A percentile compares a stretch with the other conserved stretches of the same genome.
phyloP scores from a whole-genome alignment of 2,113 vertebrate species.

The Rhinopomastus cyanomelas region DNA sequence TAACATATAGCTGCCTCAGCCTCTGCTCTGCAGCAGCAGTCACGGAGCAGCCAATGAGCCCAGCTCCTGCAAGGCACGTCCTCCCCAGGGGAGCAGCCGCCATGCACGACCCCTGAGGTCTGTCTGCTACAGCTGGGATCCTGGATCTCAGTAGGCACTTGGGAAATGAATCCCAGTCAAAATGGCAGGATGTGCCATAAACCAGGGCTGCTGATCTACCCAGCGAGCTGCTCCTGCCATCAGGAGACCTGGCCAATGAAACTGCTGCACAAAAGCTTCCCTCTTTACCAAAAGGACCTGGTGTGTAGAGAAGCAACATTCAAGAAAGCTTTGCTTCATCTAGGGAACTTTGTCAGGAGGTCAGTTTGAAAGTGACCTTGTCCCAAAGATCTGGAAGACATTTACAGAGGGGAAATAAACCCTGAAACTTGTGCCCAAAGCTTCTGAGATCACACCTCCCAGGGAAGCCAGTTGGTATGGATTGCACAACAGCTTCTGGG shows the following conservation, averaged over 20 bases:
- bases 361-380: constrained; percentile 23
- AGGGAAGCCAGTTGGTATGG: neutral
- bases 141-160: neutral
- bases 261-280: neutral
- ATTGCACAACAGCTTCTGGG: constrained; percentile 16
- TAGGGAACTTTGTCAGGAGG: neutral
- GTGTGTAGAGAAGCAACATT: neutral
- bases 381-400: neutral
- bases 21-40: neutral
- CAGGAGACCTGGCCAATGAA: neutral
- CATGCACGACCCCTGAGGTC: fast-evolving
- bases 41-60: neutral
- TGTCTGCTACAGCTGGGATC: neutral
- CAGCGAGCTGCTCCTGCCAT: neutral
- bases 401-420: neutral
- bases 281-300: neutral
- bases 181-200: neutral
- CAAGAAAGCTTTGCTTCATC: neutral
- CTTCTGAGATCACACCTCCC: neutral
- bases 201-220: neutral
- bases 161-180: neutral
- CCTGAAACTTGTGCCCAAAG: neutral
- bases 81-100: neutral
- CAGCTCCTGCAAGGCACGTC: fast-evolving
- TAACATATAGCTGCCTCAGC: neutral